Conservation (phyloP, 92 coral and sea anemone species). For the Anthopleura xanthogrammica region DNA sequence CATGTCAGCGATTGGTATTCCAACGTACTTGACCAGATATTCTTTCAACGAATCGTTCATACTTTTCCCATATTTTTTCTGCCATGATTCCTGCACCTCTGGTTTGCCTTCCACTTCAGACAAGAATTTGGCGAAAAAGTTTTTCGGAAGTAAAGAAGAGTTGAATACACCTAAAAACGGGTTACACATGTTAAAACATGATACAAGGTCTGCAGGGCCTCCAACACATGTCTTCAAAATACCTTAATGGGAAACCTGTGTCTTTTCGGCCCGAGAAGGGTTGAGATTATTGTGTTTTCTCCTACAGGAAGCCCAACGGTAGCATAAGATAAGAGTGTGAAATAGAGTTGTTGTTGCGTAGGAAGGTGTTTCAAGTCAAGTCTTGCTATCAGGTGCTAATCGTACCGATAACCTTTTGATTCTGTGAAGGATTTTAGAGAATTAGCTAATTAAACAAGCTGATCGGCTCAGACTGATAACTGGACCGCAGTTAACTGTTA, state of each 20-base stretch:
- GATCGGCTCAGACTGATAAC: neutral
- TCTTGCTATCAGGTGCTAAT: neutral
- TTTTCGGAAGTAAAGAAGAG: slow-evolving; percentile 2
- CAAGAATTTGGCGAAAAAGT: slow-evolving; percentile 43
- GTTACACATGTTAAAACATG: too few relatives aligned
- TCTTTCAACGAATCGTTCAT: slow-evolving; percentile 83
- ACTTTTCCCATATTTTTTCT: slow-evolving; percentile 56
- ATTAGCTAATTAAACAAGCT: neutral
- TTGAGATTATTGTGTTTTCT: too few relatives aligned
- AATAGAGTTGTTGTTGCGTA: too few relatives aligned
- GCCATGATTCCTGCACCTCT: slow-evolving; percentile 59
- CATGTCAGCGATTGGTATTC: slow-evolving; percentile 58
- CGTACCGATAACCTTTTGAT: neutral
- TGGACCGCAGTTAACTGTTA: neutral
- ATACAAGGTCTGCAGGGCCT: too few relatives aligned
- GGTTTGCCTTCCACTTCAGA: slow-evolving; percentile 29
- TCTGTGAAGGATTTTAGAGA: neutral
- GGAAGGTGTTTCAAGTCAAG: too few relatives aligned
- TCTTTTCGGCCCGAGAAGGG: too few relatives aligned
- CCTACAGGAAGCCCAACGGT: too few relatives aligned
- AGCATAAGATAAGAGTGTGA: too few relatives aligned
- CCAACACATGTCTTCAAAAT: too few relatives aligned
- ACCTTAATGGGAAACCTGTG: too few relatives aligned
- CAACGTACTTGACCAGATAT: slow-evolving; percentile 58
- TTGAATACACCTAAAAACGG: slow-evolving; percentile 28